Conservation (phyloP, 2,888 invertebrate species). For the Spodoptera littoralis region DNA sequence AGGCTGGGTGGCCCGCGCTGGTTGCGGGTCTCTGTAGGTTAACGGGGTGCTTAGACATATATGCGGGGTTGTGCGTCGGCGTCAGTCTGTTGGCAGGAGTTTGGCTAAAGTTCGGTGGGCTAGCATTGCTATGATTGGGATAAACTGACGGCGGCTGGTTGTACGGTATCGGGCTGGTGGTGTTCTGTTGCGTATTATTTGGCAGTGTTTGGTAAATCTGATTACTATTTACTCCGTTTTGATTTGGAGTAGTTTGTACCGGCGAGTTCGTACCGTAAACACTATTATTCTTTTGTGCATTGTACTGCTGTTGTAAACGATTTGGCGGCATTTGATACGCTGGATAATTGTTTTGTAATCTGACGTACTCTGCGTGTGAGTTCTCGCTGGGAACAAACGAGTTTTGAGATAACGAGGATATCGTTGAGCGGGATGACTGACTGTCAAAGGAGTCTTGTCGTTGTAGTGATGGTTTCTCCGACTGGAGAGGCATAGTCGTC, state of each 20-base stretch:
- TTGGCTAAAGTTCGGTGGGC: slow-evolving; percentile 72
- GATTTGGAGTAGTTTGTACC: slow-evolving; percentile 66
- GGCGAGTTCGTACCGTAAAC: slow-evolving; percentile 76
- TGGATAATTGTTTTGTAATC: slow-evolving; percentile 78
- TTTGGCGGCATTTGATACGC: slow-evolving; percentile 78
- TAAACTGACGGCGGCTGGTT: slow-evolving; percentile 79
- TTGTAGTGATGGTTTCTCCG: slow-evolving; percentile 83
- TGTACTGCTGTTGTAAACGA: slow-evolving; percentile 77
- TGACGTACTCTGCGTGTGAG: slow-evolving; percentile 78
- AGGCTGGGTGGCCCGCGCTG: slow-evolving; percentile 79
- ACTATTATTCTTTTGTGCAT: slow-evolving; percentile 73
- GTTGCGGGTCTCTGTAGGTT: slow-evolving; percentile 76
- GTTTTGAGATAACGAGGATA: slow-evolving; percentile 84
- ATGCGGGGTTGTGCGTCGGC: slow-evolving; percentile 75
- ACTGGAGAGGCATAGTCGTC: slow-evolving; percentile 84
- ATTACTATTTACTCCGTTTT: slow-evolving; percentile 64
- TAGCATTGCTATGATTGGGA: slow-evolving; percentile 71
- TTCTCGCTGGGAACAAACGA: slow-evolving; percentile 75
- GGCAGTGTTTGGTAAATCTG: slow-evolving; percentile 82
- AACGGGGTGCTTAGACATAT: slow-evolving; percentile 72
- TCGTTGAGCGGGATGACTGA: slow-evolving; percentile 85
- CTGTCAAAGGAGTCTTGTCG: slow-evolving; percentile 87
- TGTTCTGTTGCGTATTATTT: slow-evolving; percentile 69
- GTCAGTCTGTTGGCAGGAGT: slow-evolving; percentile 81
- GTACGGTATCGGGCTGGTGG: slow-evolving; percentile 79